Percentiles rank a stretch among this genome's conserved stretches.
These are phyloP conservation scores for Pholis gunnellus DNA, from an alignment of 2,113 vertebrate genomes.

Conservation along the genomic window DNA sequence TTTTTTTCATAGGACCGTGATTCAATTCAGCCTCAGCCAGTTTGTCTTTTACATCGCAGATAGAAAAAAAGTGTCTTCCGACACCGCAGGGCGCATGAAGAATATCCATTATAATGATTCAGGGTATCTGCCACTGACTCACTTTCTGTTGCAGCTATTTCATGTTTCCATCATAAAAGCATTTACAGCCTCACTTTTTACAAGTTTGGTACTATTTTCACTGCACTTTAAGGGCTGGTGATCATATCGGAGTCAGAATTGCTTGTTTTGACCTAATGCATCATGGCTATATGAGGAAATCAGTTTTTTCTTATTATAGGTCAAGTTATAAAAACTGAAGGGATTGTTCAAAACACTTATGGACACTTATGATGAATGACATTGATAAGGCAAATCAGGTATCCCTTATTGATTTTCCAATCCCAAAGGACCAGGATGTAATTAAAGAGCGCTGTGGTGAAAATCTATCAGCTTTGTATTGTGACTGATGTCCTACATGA, in stretches of 20 bases:
- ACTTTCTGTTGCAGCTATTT: slow-evolving; percentile 16
- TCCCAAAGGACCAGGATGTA: slow-evolving; percentile 33
- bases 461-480: not conserved
- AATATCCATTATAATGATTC: slow-evolving; percentile 16
- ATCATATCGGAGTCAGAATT: not conserved
- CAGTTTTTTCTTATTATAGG: not conserved
- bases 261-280: not conserved
- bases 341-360: not conserved
- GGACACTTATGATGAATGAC: slow-evolving; percentile 8
- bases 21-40: slow-evolving; percentile 27
- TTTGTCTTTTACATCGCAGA: slow-evolving; percentile 6
- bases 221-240: not conserved
- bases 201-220: slow-evolving; percentile 4
- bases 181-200: slow-evolving; percentile 25
- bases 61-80: not conserved
- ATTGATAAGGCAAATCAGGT: slow-evolving; percentile 9
- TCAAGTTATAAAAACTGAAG: not conserved
- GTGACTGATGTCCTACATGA: slow-evolving; percentile 20
- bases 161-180: slow-evolving; percentile 31
- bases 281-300: not conserved
- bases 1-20: slow-evolving; percentile 9
- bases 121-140: not conserved
- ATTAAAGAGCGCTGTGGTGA: slow-evolving; percentile 40
- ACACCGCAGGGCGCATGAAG: slow-evolving; percentile 32
- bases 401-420: slow-evolving; percentile 30